Base-by-base conservation (phyloP, 2,888 invertebrate genomes). In the Orthosia gracilis region DNA sequence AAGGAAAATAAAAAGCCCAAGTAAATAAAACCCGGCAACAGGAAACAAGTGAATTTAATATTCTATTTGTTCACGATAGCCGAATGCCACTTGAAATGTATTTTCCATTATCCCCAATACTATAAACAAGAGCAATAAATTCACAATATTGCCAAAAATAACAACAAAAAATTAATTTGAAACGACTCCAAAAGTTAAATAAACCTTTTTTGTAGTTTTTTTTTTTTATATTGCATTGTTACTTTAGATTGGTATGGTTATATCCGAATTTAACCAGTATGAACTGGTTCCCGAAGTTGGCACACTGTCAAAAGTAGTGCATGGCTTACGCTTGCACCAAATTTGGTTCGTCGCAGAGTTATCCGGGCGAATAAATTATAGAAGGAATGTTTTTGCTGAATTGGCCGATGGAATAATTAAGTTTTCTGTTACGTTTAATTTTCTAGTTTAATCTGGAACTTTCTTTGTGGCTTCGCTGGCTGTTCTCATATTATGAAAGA, bases 211-310 rank as follows among this genome's bases (percentile, higher is more conserved):
- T 73, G 82, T 85, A 85, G 78, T 84, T 88, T 87, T 84, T 85
- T 84, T 80, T 84, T 88, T 87, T 84, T 85, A 84, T 80, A 67
- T 69, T 85, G 73, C 78, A 82, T 85, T 85, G 85, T 85, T 77
- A 83, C 85, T 83, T 83, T 88, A 84, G 85, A 86, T 85, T 86
- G 87, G 88, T 89, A 88, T 87, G 86, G 87, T 88, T 89, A 85
- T 80, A 88, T 87, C 82, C 82, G 85, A 89, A 91, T 91, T 91
- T 89, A 92, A 91, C 91, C 88, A 88, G 89, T 89, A 85, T 82
- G 77, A 91, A 91, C 91, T 88, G 90, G 89, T 90, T 87, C 78
- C 74, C 80, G 74, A 89, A 91, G 84, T 92, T 93, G 93, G 93
- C 93, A 86, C 78, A 76, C 84, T 86, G 88, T 89, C 93, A 93